A percentile compares a stretch with the other conserved stretches of the same genome.
Conservation (phyloP, 2,113 vertebrate species). For the Caloenas nicobarica region DNA sequence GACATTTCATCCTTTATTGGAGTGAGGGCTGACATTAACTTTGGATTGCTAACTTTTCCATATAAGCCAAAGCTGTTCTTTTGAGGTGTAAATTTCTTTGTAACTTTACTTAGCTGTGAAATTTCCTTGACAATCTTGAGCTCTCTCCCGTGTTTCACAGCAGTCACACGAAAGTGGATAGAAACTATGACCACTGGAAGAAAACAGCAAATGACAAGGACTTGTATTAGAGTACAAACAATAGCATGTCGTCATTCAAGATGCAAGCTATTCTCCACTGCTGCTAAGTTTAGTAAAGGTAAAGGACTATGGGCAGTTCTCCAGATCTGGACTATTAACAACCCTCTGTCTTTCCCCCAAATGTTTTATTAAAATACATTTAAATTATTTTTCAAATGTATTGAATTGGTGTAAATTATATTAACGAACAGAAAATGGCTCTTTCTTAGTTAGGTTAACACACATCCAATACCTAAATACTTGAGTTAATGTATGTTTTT, state of each 20-base stretch:
- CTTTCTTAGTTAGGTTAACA: not conserved
- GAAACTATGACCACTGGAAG: not conserved
- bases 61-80: not conserved
- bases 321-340: not conserved
- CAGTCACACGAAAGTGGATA: not conserved
- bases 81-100: not conserved
- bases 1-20: not conserved
- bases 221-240: not conserved
- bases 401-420: not conserved
- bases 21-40: not conserved
- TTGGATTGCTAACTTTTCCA: not conserved
- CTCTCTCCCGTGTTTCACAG: not conserved
- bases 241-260: not conserved
- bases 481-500: not conserved
- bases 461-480: not conserved
- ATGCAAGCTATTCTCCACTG: not conserved
- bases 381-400: not conserved
- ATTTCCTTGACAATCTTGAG: not conserved
- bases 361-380: not conserved
- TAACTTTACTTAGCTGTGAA: not conserved
- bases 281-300: not conserved
- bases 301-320: not conserved
- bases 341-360: not conserved
- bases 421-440: not conserved
- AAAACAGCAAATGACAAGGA: not conserved